Evolutionary conservation across 2,888 invertebrate species (phyloP).

Genomic region (Neuroscelio doddi): DNA sequence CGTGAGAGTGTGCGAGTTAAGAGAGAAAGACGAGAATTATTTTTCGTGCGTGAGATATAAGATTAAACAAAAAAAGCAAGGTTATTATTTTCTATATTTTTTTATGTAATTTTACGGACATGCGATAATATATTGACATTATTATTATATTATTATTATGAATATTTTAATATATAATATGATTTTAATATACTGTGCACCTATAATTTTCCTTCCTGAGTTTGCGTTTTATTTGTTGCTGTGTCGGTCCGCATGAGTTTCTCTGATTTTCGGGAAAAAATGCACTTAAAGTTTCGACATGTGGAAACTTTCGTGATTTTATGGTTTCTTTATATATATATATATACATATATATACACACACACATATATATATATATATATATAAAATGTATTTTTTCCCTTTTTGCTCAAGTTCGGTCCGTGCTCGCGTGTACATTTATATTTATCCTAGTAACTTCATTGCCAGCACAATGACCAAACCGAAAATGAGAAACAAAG

Average conservation of each 20-base stretch:
- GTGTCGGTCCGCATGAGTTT: conserved; percentile 15
- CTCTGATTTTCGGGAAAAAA: conserved; percentile 17
- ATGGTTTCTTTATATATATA: too few relatives aligned
- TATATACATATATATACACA: too few relatives aligned
- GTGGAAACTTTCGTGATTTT: too few relatives aligned
- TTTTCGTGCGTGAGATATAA: conserved; percentile 53
- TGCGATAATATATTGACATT: conserved; percentile 60
- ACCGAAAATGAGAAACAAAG: neutral
- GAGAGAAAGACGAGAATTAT: conserved; percentile 53
- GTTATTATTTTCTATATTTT: conserved; percentile 72
- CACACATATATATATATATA: too few relatives aligned
- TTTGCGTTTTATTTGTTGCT: conserved; percentile 57
- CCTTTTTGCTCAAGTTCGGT: conserved; percentile 7
- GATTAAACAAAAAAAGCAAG: conserved; percentile 55
- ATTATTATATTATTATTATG: conserved; percentile 62
- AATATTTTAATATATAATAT: conserved; percentile 72
- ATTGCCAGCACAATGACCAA: neutral
- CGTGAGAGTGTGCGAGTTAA: conserved; percentile 45
- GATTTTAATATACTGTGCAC: conserved; percentile 69
- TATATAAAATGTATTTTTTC: too few relatives aligned
- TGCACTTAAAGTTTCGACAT: neutral
- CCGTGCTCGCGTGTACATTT: conserved; percentile 2
- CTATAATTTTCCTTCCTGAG: conserved; percentile 63
- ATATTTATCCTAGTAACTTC: neutral
- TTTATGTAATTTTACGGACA: conserved; percentile 71